Base-by-base conservation (phyloP, 2,113 vertebrate genomes). In the Colaptes auratus region DNA sequence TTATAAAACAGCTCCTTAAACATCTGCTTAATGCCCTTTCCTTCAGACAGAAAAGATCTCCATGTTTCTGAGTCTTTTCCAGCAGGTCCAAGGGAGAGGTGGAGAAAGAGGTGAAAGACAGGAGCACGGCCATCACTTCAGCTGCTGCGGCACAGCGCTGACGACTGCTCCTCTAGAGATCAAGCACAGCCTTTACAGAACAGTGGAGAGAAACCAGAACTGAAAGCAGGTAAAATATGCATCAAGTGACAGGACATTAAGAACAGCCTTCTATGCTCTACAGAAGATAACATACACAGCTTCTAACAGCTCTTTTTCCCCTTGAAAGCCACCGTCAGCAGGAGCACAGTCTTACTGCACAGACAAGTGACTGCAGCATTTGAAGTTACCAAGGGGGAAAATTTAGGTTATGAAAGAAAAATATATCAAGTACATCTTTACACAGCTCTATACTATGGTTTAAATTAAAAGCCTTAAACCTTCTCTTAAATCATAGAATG, bases 11-110 rank as follows among this genome's bases (percentile, higher is more conserved):
- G 94, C 82, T 97, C 93, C 94, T 94, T 86, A 93, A 95, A 95
- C 93, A 95, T 95, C 94, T 95, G 80, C 88, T 96, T 95, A 97
- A 95, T 93, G 92, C 84, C 94, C 95, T 94, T 95, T 95, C 85
- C 76, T 88, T 90, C 90, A 81, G 94, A 86, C 74, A 91, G 46
- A 88, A 88, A 90, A 91, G 85, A 89, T 80, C 79, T 91, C 79
- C 33, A 65, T 13, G 35, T 78, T 84, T 81, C 56, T 72, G 72
- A 52, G 61, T 91, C 73, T 88, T 94, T 82, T 86, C 33, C 73
- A 81, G 65, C 31, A 50, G 80, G 24, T 72, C 39, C 42, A 61
- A 75, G 65, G 66, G 65, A 80, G 82, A 90, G 18, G 42, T 31
- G 3, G 2, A 86, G 31, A 58, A 86, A 90, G 73, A 86, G 72